Evolutionary conservation across 35 echinoderm and acorn worm genomes (phyloP), one percentile per base, ranked within the genome.

Genomic region (Nesometra sesokonis): DNA sequence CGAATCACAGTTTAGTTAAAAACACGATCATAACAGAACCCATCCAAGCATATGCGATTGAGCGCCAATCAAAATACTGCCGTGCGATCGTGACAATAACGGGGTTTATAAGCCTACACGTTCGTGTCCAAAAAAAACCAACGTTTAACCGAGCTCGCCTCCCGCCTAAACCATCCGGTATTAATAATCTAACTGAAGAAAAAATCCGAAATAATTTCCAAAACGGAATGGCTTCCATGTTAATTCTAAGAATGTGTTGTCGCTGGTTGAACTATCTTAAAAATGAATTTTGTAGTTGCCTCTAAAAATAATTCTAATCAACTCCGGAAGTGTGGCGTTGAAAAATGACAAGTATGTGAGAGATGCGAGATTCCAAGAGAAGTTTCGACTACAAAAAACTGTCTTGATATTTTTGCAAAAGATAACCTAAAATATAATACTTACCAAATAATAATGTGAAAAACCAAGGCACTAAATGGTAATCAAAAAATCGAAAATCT

Each of bases 271-370:
- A 67, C 52, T 67, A 67, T 67, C 21, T 67, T 17, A 67, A 67
- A 67, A 67, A 67, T 67, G 52, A 67, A 67, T 67, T n/a, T 67
- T 67, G 52, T 67, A 67, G 52, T 19, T 67, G 52, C 52, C 52
- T 67, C 52, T 19, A 67, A 67, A 67, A 67, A 67, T 67, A 67
- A 67, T 67, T 67, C 52, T 67, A 67, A 67, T 67, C 52, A 76
- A 89, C 85, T 97, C 94, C 94, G 96, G 92, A 99, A 99, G 96
- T 99, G 89, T 88, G 85, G 86, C 46, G 86, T 93, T 88, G 83
- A 99, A 99, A 99, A 99, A 99, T 99, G 96, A 94, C 96, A 99
- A 99, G 94, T 94, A 99, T 99, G 92, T 81, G 83, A 99, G 91
- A 92, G 96, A 99, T 99, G 96, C 87, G 88, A 88, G 90, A 92